Evolutionary conservation across 1,140 invertebrate genomes (phyloP), one percentile per base, ranked within the genome.

Genomic region (Sitobion miscanthi): DNA sequence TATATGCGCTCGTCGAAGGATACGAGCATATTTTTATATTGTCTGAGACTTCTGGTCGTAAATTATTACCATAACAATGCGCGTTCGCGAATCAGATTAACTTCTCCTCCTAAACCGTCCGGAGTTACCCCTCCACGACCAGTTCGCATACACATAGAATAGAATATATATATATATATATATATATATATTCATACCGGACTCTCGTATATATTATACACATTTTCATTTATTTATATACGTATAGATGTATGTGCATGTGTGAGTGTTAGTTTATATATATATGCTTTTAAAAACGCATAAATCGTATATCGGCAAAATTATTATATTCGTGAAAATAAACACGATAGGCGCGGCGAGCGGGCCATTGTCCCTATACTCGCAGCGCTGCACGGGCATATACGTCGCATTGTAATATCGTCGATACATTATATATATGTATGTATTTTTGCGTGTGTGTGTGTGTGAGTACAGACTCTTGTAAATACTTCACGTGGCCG

Each of bases 61-160:
- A 62, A 90, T 90, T 69, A 90, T 90, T 69, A 90, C 89, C 42
- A 62, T 90, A 45, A 90, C 89, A 90, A 90, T 69, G 21, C 54
- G 88, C 82, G 21, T 83, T 57, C 11, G 49, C 23, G 88, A 57
- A 90, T 57, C 88, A 57, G 88, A 88, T 88, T 54, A 88, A 89
- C n/a, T 89, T 38, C 52, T 90, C 14, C 87, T 54, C 17, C 23
- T 86, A 42, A 30, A 23, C 38, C 30, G 4, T 38, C 30, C 47
- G 0, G 45, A 25, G 47, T 38, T 57, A 42, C 38, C 52, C 54
- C 6, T 89, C 45, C 47, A 30, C 20, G 35, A 21, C 20, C 20
- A 83, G 35, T 6, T 38, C 42, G 9, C 20, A 7, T 47, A 35
- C 17, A 35, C 0, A 35, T 35, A 77, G 11, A 35, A 77, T 38